Percentiles rank a stretch among this genome's conserved stretches.
Conservation (phyloP, 92 coral and sea anemone genomes). For the Palythoa caribaeorum region DNA sequence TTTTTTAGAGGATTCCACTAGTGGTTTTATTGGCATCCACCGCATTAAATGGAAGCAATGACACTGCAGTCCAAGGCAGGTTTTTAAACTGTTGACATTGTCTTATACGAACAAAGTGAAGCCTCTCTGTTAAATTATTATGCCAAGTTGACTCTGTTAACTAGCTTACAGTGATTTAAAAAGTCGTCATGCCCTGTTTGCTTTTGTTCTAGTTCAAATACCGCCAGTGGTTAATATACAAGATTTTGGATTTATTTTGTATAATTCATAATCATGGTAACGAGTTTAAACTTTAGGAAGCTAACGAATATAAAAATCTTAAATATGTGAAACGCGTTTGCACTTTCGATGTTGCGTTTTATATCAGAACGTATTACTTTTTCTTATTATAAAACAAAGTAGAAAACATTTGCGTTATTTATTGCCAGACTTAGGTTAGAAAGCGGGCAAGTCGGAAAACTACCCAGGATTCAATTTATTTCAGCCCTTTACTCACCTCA, state of each 20-base stretch:
- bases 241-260: constrained; percentile 6
- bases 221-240: background rate
- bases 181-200: background rate
- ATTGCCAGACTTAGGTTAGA: too few relatives aligned
- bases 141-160: background rate
- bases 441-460: too few relatives aligned
- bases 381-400: too few relatives aligned
- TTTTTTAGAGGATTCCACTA: background rate
- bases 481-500: too few relatives aligned
- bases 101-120: background rate
- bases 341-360: too few relatives aligned
- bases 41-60: background rate
- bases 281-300: background rate
- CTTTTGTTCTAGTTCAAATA: background rate
- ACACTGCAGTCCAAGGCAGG: background rate
- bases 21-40: background rate
- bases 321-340: too few relatives aligned
- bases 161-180: background rate
- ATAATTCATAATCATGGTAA: background rate
- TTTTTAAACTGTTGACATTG: background rate
- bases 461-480: too few relatives aligned
- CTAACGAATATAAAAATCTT: too few relatives aligned
- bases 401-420: too few relatives aligned
- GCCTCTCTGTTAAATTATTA: background rate
- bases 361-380: too few relatives aligned